Evolutionary conservation across 2,888 invertebrate genomes (phyloP).

Genomic region (Idaea biselata): DNA sequence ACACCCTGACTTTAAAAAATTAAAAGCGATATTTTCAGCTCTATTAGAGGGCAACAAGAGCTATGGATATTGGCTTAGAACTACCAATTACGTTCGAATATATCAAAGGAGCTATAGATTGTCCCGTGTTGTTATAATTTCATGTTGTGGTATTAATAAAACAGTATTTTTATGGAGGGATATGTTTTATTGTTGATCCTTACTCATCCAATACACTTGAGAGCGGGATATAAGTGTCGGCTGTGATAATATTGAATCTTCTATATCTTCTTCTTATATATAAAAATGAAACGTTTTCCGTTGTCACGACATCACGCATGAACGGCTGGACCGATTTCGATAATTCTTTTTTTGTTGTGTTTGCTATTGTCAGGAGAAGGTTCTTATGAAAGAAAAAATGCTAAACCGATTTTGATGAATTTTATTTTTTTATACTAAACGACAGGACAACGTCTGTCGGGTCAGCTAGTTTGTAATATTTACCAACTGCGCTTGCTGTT

Average conservation of each 20-base stretch:
- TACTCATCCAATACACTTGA: constrained; percentile 43
- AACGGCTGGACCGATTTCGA: no score
- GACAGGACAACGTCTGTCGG: no score
- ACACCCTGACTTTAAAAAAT: constrained; percentile 18
- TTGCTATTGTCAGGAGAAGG: no score
- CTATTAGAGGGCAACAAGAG: constrained; percentile 6
- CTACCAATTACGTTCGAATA: constrained; percentile 28
- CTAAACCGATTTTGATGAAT: no score
- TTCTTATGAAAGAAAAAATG: no score
- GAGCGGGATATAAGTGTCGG: constrained; percentile 22
- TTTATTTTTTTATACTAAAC: no score
- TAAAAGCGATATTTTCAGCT: not conserved
- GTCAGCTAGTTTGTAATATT: no score
- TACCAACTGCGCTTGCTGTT: not conserved
- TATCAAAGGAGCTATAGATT: constrained; percentile 40
- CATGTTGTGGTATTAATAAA: constrained; percentile 50
- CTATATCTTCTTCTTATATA: no score
- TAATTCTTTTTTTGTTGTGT: no score
- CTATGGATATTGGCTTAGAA: constrained; percentile 6
- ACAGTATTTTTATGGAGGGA: constrained; percentile 49
- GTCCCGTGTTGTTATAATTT: constrained; percentile 47
- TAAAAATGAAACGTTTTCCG: no score
- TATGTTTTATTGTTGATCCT: constrained; percentile 51
- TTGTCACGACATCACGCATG: no score
- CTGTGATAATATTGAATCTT: not conserved